Evolutionary conservation across 30 jellyfish, hydroid and myxozoan genomes (phyloP).

Genomic region (Aurelia sp.): DNA sequence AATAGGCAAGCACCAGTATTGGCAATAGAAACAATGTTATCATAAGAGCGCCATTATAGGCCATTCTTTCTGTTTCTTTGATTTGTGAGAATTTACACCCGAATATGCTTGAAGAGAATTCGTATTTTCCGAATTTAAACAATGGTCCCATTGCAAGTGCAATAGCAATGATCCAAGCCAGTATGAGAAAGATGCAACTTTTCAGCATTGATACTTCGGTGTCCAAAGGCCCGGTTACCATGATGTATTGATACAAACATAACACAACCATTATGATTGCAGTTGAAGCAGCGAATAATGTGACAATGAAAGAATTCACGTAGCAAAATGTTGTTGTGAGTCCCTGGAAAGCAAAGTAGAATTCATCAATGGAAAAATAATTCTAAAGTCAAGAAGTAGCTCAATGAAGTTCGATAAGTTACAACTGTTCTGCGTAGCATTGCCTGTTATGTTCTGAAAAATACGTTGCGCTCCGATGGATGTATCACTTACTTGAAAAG

Average conservation of each 20-base stretch:
- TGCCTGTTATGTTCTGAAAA: too few relatives aligned
- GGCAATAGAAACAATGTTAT: slow-evolving; percentile 45
- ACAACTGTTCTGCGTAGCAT: too few relatives aligned
- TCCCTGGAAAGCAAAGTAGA: slow-evolving; percentile 23
- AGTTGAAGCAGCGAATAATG: slow-evolving; percentile 44
- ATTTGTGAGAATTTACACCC: slow-evolving; percentile 45
- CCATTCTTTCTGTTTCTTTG: slow-evolving; percentile 20
- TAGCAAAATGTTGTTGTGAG: slow-evolving; percentile 65
- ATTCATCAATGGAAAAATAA: too few relatives aligned
- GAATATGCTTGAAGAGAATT: slow-evolving; percentile 59
- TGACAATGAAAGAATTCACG: slow-evolving; percentile 29
- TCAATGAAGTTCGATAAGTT: too few relatives aligned
- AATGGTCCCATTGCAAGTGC: slow-evolving; percentile 63
- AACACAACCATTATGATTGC: slow-evolving; percentile 36
- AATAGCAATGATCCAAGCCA: slow-evolving; percentile 60
- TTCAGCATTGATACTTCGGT: slow-evolving; percentile 22
- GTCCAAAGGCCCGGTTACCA: slow-evolving; percentile 75
- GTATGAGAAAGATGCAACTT: slow-evolving; percentile 16
- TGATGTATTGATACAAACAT: slow-evolving; percentile 61
- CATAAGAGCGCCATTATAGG: slow-evolving; percentile 42
- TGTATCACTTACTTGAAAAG: too few relatives aligned
- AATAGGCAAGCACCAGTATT: slow-evolving; percentile 10
- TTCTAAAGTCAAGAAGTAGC: too few relatives aligned
- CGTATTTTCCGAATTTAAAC: slow-evolving; percentile 65
- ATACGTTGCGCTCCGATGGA: too few relatives aligned